phyloP scores from a whole-genome alignment of 2,113 vertebrate species.

The Mirza zaza region DNA sequence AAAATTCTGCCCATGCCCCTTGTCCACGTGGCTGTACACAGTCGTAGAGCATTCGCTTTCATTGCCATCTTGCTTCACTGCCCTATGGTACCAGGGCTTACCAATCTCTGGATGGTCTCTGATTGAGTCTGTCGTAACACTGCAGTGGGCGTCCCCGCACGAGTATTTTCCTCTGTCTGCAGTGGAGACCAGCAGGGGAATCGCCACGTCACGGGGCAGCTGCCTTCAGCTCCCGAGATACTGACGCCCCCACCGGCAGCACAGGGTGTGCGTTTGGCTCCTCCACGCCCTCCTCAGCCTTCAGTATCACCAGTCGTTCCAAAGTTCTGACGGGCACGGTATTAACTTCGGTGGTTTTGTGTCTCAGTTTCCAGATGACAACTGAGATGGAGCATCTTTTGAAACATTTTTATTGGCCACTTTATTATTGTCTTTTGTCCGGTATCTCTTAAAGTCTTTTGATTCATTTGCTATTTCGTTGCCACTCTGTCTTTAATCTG shows the following conservation, averaged over 20 bases:
- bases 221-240: accelerated
- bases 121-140: neutral
- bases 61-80: accelerated
- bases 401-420: neutral
- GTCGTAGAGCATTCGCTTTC: accelerated
- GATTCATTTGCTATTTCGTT: neutral
- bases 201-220: accelerated
- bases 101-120: accelerated
- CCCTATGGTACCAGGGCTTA: accelerated
- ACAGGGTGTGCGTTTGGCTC: accelerated
- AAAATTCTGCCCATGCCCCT: neutral
- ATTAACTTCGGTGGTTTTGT: neutral
- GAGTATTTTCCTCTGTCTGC: neutral
- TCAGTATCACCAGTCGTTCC: accelerated
- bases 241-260: accelerated
- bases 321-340: accelerated
- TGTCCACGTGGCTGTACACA: accelerated
- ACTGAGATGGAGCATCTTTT: neutral
- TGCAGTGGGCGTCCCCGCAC: accelerated
- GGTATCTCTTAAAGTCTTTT: neutral
- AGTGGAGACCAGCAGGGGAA: accelerated
- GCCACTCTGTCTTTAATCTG: neutral
- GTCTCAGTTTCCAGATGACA: neutral
- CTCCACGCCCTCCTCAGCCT: accelerated
- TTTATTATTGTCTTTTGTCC: accelerated